These are phyloP conservation scores for Flexamia atlantica DNA, from an alignment of 2,888 invertebrate species.

Conservation along the genomic window DNA sequence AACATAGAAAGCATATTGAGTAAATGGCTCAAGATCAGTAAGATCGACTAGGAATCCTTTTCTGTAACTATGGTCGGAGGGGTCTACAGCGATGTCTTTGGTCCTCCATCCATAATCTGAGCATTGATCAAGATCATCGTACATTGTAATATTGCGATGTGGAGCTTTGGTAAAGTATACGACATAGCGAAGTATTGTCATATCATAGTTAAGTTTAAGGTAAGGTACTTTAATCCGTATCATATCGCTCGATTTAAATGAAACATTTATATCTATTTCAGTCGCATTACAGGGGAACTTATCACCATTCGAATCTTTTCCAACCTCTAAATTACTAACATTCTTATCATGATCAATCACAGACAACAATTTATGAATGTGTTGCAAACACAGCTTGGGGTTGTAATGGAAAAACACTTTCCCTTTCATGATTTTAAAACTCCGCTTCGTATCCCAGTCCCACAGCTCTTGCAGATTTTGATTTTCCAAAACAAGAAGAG, in stretches of 20 bases:
- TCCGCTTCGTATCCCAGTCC: slow-evolving; percentile 75
- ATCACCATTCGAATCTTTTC: slow-evolving; percentile 82
- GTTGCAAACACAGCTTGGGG: slow-evolving; percentile 85
- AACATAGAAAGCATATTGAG: slow-evolving; percentile 86
- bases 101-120: slow-evolving; percentile 74
- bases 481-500: slow-evolving; percentile 76
- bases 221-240: slow-evolving; percentile 66
- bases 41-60: slow-evolving; percentile 70
- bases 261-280: slow-evolving; percentile 74
- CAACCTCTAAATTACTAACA: slow-evolving; percentile 78
- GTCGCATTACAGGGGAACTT: slow-evolving; percentile 81
- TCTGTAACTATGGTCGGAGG: slow-evolving; percentile 64
- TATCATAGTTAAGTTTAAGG: slow-evolving; percentile 56
- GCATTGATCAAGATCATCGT: slow-evolving; percentile 79
- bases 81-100: slow-evolving; percentile 71
- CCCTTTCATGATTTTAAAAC: slow-evolving; percentile 79
- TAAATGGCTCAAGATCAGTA: slow-evolving; percentile 80
- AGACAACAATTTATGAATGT: slow-evolving; percentile 78
- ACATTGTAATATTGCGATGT: slow-evolving; percentile 77
- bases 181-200: slow-evolving; percentile 79
- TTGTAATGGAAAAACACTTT: slow-evolving; percentile 87
- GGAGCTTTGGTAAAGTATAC: slow-evolving; percentile 80
- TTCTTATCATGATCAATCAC: slow-evolving; percentile 75
- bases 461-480: slow-evolving; percentile 76
- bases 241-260: slow-evolving; percentile 60